Evolutionary conservation across 2,113 vertebrate genomes (phyloP).

Genomic region (Spea multiplicata): DNA sequence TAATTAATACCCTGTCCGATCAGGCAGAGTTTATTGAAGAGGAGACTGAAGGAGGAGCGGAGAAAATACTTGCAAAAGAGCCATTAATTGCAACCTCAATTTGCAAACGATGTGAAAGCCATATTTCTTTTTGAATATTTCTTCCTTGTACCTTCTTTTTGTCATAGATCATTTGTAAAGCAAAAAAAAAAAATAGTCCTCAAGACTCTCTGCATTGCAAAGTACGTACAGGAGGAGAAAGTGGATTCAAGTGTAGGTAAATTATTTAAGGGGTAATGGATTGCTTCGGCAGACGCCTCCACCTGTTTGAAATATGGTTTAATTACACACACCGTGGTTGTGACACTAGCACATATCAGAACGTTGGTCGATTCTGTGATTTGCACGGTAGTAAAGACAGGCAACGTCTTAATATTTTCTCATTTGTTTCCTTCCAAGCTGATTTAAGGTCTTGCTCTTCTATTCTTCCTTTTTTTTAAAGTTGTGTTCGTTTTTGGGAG

Average conservation of each 20-base stretch:
- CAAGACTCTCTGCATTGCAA: neutral
- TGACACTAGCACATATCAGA: neutral
- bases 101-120: slow-evolving; percentile 47
- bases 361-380: too few species aligned
- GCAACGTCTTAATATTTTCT: too few species aligned
- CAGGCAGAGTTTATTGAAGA: slow-evolving; percentile 18
- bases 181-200: neutral
- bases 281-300: neutral
- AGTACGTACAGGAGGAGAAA: neutral
- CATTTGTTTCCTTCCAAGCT: too few species aligned
- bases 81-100: slow-evolving; percentile 44
- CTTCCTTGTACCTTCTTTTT: neutral
- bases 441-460: too few species aligned
- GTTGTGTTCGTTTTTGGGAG: too few species aligned
- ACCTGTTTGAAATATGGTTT: neutral
- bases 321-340: neutral
- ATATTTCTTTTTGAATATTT: slow-evolving; percentile 47
- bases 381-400: too few species aligned
- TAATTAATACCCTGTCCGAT: slow-evolving; percentile 51
- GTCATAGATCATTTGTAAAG: neutral
- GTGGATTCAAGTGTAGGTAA: neutral
- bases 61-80: slow-evolving; percentile 28
- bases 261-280: neutral
- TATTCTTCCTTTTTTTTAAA: too few species aligned
- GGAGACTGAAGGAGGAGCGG: slow-evolving; percentile 15